A percentile compares a stretch with the other conserved stretches of the same genome.
Conservation (phyloP, 2,113 vertebrate genomes). For the Spea multiplicata region DNA sequence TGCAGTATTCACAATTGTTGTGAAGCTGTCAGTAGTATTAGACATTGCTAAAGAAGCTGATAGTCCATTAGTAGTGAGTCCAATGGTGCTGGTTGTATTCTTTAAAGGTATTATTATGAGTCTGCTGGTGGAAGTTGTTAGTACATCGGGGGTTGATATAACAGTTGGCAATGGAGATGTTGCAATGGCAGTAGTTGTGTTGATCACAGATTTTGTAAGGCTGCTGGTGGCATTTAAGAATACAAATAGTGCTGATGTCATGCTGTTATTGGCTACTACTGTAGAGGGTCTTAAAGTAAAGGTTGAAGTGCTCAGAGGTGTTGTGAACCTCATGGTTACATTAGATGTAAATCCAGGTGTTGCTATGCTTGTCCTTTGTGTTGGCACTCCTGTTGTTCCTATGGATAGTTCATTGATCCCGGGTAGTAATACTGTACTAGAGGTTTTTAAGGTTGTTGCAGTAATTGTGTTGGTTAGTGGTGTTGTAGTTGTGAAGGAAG, state of each 20-base stretch:
- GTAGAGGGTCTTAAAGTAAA: background rate
- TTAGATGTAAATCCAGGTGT: background rate
- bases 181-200: background rate
- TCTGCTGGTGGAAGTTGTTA: no score
- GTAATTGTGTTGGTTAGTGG: background rate
- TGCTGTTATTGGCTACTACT: background rate
- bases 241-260: background rate
- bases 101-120: no score
- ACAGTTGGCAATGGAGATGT: background rate
- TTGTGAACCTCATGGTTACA: background rate
- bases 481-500: background rate
- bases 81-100: no score
- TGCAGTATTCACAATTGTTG: background rate
- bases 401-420: background rate
- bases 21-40: background rate
- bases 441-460: background rate
- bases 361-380: constrained; percentile 9
- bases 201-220: background rate
- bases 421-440: background rate
- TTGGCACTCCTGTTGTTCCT: background rate
- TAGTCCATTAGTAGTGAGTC: no score
- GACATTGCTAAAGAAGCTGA: no score
- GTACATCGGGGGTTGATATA: background rate
- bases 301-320: background rate
- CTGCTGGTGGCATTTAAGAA: background rate